Evolutionary conservation across 2,113 vertebrate genomes (phyloP), one percentile per base, ranked within the genome.

Genomic region (Protobothrops flavoviridis): DNA sequence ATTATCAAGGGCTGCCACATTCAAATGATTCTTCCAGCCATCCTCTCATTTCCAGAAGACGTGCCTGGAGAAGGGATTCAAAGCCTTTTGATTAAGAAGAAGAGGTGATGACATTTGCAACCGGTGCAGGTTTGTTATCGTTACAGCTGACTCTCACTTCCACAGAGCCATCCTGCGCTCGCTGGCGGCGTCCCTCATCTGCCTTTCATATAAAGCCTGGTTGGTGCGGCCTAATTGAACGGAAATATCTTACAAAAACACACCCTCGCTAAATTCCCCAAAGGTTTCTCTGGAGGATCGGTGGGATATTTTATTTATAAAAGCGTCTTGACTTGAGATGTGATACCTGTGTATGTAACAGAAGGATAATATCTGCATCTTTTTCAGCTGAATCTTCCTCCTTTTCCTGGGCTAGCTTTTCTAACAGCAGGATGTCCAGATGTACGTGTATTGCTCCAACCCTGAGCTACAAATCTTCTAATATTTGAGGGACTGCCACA

Each of bases 31-130:
- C 95, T 96, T 96, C 96, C 92, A 95, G 97, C 96, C 96, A 95
- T 96, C 97, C 97, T 96, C 96, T 97, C 97, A 97, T 97, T 93
- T 97, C 97, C 95, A 45, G 90, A 96, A 97, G 97, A 95, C 96
- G 94, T 95, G 97, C 86, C 94, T 97, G 2, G 95, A 96, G 97
- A 97, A 97, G 95, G 96, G 96, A 97, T 97, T 96, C 97, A 96
- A 97, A 97, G 97, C 96, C 97, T 97, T 97, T 97, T 97, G 97
- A 97, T 97, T 97, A 97, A 97, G 96, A 97, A 97, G 96, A 97
- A 96, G 97, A 95, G 96, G 97, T 97, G 97, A 96, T 97, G 97
- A 97, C 97, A 97, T 96, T 96, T 85, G 96, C 96, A 97, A 97
- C 97, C 96, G 93, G 96, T 96, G 97, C 97, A 96, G 94, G 95